phyloP scores from a whole-genome alignment of 2,888 invertebrate genomes.

The Ryuthela nishihirai region DNA sequence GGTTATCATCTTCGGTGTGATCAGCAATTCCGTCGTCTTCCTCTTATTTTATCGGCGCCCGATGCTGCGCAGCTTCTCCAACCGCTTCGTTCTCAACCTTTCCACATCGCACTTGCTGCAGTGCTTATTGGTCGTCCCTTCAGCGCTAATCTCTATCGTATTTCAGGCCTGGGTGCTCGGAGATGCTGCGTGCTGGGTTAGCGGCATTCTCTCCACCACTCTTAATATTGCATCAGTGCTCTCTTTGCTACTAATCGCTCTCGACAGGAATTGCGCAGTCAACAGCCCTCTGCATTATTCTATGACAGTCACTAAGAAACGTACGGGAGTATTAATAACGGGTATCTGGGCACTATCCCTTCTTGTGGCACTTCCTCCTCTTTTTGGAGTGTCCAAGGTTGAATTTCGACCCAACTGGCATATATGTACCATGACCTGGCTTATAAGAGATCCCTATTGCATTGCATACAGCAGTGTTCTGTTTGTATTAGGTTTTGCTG shows the following conservation, averaged over 20 bases:
- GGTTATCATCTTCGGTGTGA: conserved; percentile 63
- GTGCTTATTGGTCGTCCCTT: conserved; percentile 53
- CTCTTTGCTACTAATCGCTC: conserved; percentile 61
- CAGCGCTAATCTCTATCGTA: conserved; percentile 51
- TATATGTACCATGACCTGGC: conserved; percentile 46
- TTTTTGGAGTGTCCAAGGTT: conserved; percentile 47
- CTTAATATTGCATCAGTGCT: conserved; percentile 59
- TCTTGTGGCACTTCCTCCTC: conserved; percentile 50
- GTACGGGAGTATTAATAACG: conserved; percentile 52
- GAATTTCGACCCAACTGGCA: conserved; percentile 25
- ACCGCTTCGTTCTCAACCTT: conserved; percentile 62
- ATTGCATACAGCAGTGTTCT: conserved; percentile 51
- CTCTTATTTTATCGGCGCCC: conserved; percentile 69
- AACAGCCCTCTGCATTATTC: conserved; percentile 63
- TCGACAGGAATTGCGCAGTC: conserved; percentile 65
- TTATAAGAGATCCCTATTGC: conserved; percentile 45
- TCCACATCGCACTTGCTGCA: conserved; percentile 55
- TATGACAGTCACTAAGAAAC: conserved; percentile 54
- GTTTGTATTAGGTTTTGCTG: conserved; percentile 53
- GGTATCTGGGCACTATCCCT: conserved; percentile 52
- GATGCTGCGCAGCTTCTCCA: conserved; percentile 70
- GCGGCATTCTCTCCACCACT: conserved; percentile 62
- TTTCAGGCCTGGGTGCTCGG: conserved; percentile 47
- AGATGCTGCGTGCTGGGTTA: conserved; percentile 54
- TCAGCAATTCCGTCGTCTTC: conserved; percentile 68